A percentile compares a stretch with the other conserved stretches of the same genome.
Conservation (phyloP, 1,140 invertebrate species). For the Dryas iulia region DNA sequence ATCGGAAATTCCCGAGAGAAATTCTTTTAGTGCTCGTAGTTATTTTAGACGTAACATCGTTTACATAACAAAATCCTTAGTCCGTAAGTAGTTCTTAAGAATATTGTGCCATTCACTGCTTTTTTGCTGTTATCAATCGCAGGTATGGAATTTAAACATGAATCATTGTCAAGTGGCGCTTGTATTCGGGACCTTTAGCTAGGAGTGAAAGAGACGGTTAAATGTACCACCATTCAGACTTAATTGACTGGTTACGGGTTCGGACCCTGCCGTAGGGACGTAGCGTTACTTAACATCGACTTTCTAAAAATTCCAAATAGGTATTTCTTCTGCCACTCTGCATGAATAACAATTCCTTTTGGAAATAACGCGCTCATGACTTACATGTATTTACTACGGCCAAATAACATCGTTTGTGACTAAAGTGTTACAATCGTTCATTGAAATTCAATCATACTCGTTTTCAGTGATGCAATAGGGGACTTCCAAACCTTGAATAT, state of each 20-base stretch:
- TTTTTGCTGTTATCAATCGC: constrained; percentile 76
- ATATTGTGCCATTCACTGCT: constrained; percentile 65
- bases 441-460: constrained; percentile 35
- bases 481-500: constrained; percentile 30
- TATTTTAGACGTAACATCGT: background rate
- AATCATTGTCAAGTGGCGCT: constrained; percentile 78
- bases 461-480: constrained; percentile 30
- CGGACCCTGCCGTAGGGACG: constrained; percentile 73
- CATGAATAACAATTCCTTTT: constrained; percentile 61
- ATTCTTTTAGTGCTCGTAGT: background rate
- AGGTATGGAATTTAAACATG: constrained; percentile 74
- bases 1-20: constrained; percentile 6
- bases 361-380: constrained; percentile 37
- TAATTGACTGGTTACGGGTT: constrained; percentile 78
- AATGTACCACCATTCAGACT: constrained; percentile 73
- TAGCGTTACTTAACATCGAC: constrained; percentile 71
- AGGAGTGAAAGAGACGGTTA: constrained; percentile 65
- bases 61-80: background rate
- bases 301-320: constrained; percentile 72
- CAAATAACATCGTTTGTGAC: constrained; percentile 27
- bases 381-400: constrained; percentile 30
- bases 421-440: constrained; percentile 33
- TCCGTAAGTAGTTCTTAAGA: constrained; percentile 42
- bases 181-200: constrained; percentile 55
- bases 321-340: constrained; percentile 54